Evolutionary conservation across 2,797 vertebrate species (phyloP).

Genomic region (Zenarchopterus dispar): DNA sequence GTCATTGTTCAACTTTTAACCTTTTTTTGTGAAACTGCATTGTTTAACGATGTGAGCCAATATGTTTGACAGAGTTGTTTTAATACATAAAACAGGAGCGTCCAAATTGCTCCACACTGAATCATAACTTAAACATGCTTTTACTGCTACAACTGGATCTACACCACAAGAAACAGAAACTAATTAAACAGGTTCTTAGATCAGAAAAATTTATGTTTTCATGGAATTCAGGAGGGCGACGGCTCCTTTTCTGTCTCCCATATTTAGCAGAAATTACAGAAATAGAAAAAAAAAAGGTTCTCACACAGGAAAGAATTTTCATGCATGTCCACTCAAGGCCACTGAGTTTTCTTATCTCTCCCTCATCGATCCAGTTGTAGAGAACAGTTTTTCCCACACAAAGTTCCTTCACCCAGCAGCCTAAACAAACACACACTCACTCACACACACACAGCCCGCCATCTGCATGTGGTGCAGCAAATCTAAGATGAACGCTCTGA

Average conservation of each 20-base stretch:
- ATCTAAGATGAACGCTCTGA: conserved; percentile 24
- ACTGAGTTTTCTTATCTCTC: conserved; percentile 77
- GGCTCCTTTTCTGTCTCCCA: conserved; percentile 40
- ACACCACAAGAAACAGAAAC: neutral
- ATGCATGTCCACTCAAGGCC: conserved; percentile 76
- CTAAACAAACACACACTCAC: conserved; percentile 74
- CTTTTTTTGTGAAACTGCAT: too few species aligned
- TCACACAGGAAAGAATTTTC: conserved; percentile 71
- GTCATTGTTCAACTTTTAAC: too few species aligned
- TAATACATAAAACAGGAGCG: neutral
- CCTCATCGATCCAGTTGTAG: conserved; percentile 73
- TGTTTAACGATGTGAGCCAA: too few species aligned
- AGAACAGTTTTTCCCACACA: conserved; percentile 80
- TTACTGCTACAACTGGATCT: too few species aligned
- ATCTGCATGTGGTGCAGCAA: conserved; percentile 58
- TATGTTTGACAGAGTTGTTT: too few species aligned
- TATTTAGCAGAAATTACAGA: conserved; percentile 51
- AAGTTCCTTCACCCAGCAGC: conserved; percentile 49
- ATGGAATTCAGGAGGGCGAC: neutral
- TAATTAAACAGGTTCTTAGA: neutral
- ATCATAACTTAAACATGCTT: too few species aligned
- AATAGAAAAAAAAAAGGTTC: conserved; percentile 57
- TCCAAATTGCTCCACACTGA: conserved; percentile 11
- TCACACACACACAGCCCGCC: conserved; percentile 58
- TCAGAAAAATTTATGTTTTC: neutral